phyloP scores from a whole-genome alignment of 2,888 invertebrate genomes.

The Amiota communis region DNA sequence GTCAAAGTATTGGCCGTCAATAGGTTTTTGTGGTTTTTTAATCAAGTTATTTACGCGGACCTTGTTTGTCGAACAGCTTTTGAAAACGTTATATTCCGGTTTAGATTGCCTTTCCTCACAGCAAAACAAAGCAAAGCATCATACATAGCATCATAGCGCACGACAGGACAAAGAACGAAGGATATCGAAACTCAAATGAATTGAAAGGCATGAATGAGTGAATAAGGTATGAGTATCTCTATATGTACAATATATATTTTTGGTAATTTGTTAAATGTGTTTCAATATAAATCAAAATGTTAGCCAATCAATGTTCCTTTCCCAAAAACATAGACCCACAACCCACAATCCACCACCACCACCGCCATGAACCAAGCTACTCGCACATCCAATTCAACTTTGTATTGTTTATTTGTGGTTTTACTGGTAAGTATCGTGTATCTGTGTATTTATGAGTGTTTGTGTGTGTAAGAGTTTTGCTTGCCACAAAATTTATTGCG shows the following conservation, averaged over 20 bases:
- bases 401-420: slow-evolving; percentile 12
- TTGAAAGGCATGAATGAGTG: neutral
- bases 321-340: slow-evolving; percentile 21
- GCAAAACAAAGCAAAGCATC: neutral
- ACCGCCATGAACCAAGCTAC: slow-evolving; percentile 15
- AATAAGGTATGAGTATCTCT: slow-evolving; percentile 35
- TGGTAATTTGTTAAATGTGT: slow-evolving; percentile 64
- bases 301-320: slow-evolving; percentile 60
- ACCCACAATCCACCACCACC: too few species aligned
- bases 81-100: neutral
- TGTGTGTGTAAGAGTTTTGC: neutral
- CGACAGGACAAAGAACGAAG: neutral
- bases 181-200: neutral
- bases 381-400: neutral
- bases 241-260: slow-evolving; percentile 48
- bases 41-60: slow-evolving; percentile 61
- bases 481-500: slow-evolving; percentile 55
- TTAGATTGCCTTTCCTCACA: neutral
- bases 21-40: slow-evolving; percentile 67
- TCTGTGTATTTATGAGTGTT: slow-evolving; percentile 37
- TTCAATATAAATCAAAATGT: slow-evolving; percentile 65
- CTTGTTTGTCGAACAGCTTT: slow-evolving; percentile 21
- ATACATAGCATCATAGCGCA: neutral
- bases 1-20: slow-evolving; percentile 57
- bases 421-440: neutral